Percentiles rank a stretch among this genome's conserved stretches.
Conservation (phyloP, 1,140 invertebrate species). For the Idris sp. region DNA sequence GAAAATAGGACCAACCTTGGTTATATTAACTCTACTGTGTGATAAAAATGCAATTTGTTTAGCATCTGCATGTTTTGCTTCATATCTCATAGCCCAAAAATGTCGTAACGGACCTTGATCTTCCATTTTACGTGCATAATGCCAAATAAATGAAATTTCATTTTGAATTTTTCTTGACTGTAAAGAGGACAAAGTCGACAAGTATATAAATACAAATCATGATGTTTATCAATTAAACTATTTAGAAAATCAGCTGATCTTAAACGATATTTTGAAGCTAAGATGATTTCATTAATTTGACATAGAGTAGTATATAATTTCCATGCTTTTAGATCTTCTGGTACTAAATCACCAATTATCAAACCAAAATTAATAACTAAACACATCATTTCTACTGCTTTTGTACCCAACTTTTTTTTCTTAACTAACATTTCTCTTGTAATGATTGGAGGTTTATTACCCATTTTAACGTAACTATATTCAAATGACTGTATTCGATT, state of each 20-base stretch:
- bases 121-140: too few relatives aligned
- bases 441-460: conserved; percentile 40
- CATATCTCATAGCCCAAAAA: too few relatives aligned
- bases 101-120: too few relatives aligned
- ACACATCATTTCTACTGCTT: conserved; percentile 48
- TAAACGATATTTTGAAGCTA: conserved; percentile 30
- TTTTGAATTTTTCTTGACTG: too few relatives aligned
- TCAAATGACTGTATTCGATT: conserved; percentile 29
- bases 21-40: too few relatives aligned
- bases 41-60: too few relatives aligned
- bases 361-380: conserved; percentile 43
- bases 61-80: too few relatives aligned
- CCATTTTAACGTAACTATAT: conserved; percentile 35
- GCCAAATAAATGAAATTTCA: too few relatives aligned
- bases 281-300: conserved; percentile 28
- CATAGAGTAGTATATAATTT: conserved; percentile 28
- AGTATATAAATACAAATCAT: conserved; percentile 15
- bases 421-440: conserved; percentile 27
- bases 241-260: conserved; percentile 12
- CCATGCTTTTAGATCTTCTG: conserved; percentile 25
- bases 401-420: conserved; percentile 37
- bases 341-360: conserved; percentile 41
- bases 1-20: too few relatives aligned
- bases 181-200: conserved; percentile 14
- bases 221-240: conserved; percentile 32